phyloP scores from a whole-genome alignment of 1,140 invertebrate genomes.

The Halyomorpha halys region DNA sequence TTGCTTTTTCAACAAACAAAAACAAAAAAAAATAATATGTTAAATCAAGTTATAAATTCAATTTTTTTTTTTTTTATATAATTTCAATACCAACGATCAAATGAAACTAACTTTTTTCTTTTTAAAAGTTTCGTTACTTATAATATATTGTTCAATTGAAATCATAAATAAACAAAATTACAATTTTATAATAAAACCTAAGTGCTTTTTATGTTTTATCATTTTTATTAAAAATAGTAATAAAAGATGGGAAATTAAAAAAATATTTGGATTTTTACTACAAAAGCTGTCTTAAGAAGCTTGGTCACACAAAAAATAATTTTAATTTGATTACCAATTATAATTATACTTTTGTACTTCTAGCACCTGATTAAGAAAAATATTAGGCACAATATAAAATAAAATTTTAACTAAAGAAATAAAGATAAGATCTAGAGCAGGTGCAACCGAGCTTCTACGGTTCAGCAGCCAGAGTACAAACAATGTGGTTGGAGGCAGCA shows the following conservation, averaged over 20 bases:
- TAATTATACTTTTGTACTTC: constrained; percentile 1
- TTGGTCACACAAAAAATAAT: constrained; percentile 8
- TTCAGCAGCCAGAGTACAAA: constrained; percentile 33
- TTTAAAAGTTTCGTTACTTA: neutral
- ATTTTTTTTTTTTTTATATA: too few species aligned
- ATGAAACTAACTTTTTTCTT: too few species aligned
- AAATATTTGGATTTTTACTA: constrained; percentile 17
- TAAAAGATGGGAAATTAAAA: constrained; percentile 15
- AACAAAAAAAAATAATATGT: too few species aligned
- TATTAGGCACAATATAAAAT: neutral
- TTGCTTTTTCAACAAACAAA: too few species aligned
- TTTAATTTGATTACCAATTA: neutral
- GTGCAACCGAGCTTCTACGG: constrained; percentile 21
- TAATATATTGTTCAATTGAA: constrained; percentile 4
- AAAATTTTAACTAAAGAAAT: constrained; percentile 19
- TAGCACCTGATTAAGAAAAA: neutral
- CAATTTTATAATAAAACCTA: neutral
- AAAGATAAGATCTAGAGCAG: constrained; percentile 24
- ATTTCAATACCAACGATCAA: too few species aligned
- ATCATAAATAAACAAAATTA: neutral
- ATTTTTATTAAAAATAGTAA: constrained; percentile 9
- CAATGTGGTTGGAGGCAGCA: constrained; percentile 35
- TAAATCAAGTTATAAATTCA: too few species aligned
- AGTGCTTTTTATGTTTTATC: constrained; percentile 1
- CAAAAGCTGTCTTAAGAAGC: constrained; percentile 24